Evolutionary conservation across 1,140 invertebrate genomes (phyloP).

Genomic region (Teleopsis dalmanni): DNA sequence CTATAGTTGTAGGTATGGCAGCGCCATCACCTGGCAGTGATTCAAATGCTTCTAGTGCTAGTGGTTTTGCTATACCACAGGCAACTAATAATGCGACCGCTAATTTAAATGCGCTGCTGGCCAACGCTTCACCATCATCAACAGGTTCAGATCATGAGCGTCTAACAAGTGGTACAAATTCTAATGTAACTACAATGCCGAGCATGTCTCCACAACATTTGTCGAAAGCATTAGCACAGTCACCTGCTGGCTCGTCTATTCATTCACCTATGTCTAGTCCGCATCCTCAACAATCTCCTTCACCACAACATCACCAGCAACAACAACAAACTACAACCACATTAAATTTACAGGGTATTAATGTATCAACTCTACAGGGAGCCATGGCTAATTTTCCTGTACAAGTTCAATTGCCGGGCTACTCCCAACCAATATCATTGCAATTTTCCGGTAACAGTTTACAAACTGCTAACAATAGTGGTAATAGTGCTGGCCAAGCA

Average conservation of each 20-base stretch:
- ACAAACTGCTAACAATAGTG: background rate
- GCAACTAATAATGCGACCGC: conserved; percentile 11
- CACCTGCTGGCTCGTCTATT: conserved; percentile 39
- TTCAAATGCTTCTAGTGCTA: conserved; percentile 41
- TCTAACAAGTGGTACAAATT: conserved; percentile 32
- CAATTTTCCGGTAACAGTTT: conserved; percentile 45
- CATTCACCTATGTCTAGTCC: conserved; percentile 55
- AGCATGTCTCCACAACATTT: conserved; percentile 40
- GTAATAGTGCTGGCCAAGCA: conserved; percentile 8
- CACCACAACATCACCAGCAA: conserved; percentile 29
- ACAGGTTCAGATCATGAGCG: conserved; percentile 39
- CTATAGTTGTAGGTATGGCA: conserved; percentile 37
- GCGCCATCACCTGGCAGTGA: conserved; percentile 42
- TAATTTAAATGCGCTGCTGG: conserved; percentile 24
- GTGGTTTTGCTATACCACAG: conserved; percentile 38
- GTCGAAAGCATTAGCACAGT: conserved; percentile 38
- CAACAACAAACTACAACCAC: conserved; percentile 43
- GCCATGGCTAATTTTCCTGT: conserved; percentile 61
- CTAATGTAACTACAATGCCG: conserved; percentile 24
- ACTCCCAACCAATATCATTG: conserved; percentile 69
- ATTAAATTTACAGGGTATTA: conserved; percentile 63
- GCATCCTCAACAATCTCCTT: conserved; percentile 52
- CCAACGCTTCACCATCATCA: conserved; percentile 34
- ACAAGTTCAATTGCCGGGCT: conserved; percentile 67
- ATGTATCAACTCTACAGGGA: conserved; percentile 64